phyloP scores from a whole-genome alignment of 2,797 vertebrate genomes.

The Cyclura pinguis region DNA sequence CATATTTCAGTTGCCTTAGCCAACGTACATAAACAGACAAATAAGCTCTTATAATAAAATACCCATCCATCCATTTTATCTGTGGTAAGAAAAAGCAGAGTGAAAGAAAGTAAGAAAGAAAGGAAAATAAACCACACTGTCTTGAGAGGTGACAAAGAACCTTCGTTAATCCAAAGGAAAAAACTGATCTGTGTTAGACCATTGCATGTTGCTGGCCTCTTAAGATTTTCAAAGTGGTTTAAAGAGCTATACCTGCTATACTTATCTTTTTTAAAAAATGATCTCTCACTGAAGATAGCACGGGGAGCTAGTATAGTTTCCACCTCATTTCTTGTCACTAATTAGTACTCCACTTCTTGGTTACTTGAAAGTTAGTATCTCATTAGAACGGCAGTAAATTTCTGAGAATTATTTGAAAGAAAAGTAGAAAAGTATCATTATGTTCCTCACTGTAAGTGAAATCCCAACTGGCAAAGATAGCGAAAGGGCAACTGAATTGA shows the following conservation, averaged over 20 bases:
- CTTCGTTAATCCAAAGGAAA: neutral
- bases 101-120: no score
- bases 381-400: constrained; percentile 7
- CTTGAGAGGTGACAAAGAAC: constrained; percentile 20
- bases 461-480: no score
- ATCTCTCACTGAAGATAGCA: neutral
- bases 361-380: constrained; percentile 10
- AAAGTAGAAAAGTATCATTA: neutral
- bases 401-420: neutral
- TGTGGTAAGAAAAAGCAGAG: neutral
- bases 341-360: constrained; percentile 1
- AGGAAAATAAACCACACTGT: neutral
- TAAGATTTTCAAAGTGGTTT: constrained; percentile 30
- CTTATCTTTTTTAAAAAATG: neutral
- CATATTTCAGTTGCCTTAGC: neutral
- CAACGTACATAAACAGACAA: neutral
- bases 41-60: neutral
- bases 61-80: neutral
- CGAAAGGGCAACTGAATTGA: no score
- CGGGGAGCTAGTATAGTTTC: neutral
- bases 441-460: neutral
- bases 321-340: neutral
- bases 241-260: neutral
- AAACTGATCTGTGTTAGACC: neutral
- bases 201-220: neutral